These are phyloP conservation scores for Hypocryptadius cinnamomeus DNA, from an alignment of 2,113 vertebrate species.

Conservation along the genomic window DNA sequence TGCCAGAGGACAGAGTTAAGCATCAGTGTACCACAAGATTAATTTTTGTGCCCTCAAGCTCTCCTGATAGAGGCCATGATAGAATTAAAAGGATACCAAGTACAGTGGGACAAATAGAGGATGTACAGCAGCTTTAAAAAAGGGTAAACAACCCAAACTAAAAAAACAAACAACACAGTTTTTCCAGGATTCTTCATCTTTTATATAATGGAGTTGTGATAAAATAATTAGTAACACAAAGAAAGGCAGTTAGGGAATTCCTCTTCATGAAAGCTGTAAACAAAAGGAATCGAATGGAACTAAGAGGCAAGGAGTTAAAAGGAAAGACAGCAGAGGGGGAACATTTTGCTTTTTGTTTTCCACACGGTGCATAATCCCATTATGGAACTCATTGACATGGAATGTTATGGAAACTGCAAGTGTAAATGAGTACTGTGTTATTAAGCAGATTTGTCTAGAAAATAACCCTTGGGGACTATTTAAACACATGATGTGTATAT, in stretches of 20 bases:
- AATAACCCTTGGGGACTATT: not conserved
- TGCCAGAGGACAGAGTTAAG: not conserved
- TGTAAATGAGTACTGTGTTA: not conserved
- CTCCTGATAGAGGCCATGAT: not conserved
- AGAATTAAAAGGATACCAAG: not conserved
- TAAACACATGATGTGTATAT: not conserved
- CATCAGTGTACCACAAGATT: not conserved
- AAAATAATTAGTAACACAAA: not conserved
- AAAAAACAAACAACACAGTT: not conserved
- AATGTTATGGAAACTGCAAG: not conserved
- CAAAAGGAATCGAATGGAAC: not conserved
- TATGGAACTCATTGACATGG: not conserved
- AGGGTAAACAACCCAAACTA: not conserved
- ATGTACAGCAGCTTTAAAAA: not conserved
- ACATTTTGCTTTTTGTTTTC: not conserved
- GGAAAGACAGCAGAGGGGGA: not conserved
- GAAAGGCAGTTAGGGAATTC: not conserved
- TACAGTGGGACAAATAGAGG: not conserved
- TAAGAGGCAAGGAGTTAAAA: not conserved
- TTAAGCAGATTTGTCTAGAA: not conserved
- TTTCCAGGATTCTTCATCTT: not conserved
- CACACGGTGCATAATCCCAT: not conserved
- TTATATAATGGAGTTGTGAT: not conserved
- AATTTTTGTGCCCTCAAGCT: not conserved
- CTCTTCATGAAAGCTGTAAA: not conserved